Percentiles rank a stretch among this genome's conserved stretches.
Evolutionary conservation across 2,797 vertebrate genomes (phyloP).

Genomic region (Lacerta viridis): DNA sequence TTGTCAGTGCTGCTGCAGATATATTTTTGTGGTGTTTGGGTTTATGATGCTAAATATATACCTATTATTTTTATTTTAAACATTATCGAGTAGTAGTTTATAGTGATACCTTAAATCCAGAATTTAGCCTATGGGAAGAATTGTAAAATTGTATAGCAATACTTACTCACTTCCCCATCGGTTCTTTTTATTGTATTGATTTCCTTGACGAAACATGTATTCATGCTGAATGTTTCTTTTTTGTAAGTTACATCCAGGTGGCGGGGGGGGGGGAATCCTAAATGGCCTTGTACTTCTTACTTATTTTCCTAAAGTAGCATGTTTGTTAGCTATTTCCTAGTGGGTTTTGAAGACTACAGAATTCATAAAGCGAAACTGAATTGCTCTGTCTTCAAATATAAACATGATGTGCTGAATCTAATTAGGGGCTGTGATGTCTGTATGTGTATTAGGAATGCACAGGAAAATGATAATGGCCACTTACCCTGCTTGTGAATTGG

Average conservation of each 20-base stretch:
- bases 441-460: too few relatives aligned
- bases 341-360: background rate
- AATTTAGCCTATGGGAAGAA: constrained; percentile 6
- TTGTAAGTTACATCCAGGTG: constrained; percentile 2
- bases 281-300: background rate
- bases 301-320: background rate
- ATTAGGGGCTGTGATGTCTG: too few relatives aligned
- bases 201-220: background rate
- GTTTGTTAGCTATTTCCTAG: background rate
- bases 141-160: constrained; percentile 12
- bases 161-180: background rate
- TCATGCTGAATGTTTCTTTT: background rate
- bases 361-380: background rate
- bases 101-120: constrained; percentile 6
- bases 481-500: too few relatives aligned
- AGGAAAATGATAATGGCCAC: too few relatives aligned
- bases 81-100: background rate
- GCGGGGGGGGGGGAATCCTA: background rate
- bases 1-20: background rate
- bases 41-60: background rate
- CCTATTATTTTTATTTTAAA: constrained; percentile 15
- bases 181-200: background rate
- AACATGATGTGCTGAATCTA: background rate
- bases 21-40: background rate
- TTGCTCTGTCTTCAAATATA: background rate